A percentile compares a stretch with the other conserved stretches of the same genome.
Evolutionary conservation across 2,888 invertebrate species (phyloP).

Genomic region (Bedellia somnulentella): DNA sequence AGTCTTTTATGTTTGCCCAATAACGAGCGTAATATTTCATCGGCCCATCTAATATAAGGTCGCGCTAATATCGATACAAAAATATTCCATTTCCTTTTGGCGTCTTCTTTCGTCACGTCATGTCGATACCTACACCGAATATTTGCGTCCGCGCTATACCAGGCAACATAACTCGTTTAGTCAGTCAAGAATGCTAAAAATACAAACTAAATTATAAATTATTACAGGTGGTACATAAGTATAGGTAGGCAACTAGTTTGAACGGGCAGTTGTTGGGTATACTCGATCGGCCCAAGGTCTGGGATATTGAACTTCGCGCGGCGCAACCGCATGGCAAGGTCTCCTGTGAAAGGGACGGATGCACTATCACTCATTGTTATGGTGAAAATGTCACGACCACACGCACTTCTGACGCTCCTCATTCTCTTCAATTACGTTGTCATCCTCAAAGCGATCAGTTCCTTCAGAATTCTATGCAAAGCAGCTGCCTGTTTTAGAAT

Average conservation of each 20-base stretch:
- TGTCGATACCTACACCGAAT: constrained; percentile 6
- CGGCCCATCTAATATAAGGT: constrained; percentile 26
- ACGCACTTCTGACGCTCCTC: constrained; percentile 28
- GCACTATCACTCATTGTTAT: constrained; percentile 56
- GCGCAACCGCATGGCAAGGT: constrained; percentile 47
- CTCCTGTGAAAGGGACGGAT: constrained; percentile 48
- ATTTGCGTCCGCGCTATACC: background rate
- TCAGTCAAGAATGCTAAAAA: constrained; percentile 29
- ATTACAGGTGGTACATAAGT: constrained; percentile 33
- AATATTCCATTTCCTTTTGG: constrained; percentile 28
- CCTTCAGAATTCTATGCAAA: constrained; percentile 36
- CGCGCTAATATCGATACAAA: constrained; percentile 23
- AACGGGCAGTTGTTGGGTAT: constrained; percentile 31
- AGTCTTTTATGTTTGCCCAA: constrained; percentile 37
- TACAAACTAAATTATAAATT: constrained; percentile 33
- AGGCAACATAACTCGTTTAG: constrained; percentile 16
- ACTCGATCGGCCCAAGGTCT: constrained; percentile 53
- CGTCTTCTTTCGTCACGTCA: constrained; percentile 5
- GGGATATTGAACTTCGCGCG: constrained; percentile 56
- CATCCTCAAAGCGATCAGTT: constrained; percentile 24
- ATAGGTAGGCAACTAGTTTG: constrained; percentile 37
- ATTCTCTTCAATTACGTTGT: constrained; percentile 28
- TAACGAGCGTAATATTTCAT: constrained; percentile 33
- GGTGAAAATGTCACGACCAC: constrained; percentile 50
- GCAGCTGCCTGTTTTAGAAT: constrained; percentile 22